Conservation (phyloP, 2,888 invertebrate genomes). For the Zeuzera pyrina region DNA sequence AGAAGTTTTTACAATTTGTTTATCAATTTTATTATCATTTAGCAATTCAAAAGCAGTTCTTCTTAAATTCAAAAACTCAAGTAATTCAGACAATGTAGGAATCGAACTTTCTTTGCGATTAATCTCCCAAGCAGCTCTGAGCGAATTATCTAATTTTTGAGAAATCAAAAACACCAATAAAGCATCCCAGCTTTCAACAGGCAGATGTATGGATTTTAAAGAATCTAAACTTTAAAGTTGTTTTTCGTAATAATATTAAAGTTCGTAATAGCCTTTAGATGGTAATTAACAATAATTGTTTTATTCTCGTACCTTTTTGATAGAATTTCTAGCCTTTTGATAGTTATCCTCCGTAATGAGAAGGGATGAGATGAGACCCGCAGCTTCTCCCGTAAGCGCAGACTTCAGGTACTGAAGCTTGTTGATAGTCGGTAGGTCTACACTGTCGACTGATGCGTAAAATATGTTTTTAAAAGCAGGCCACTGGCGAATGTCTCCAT, state of each 20-base stretch:
- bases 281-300: not conserved
- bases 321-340: not conserved
- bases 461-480: slow-evolving; percentile 1
- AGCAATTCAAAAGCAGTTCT: slow-evolving; percentile 1
- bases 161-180: slow-evolving; percentile 1
- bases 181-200: not conserved
- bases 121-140: not conserved
- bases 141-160: not conserved
- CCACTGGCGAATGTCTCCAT: not conserved
- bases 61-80: not conserved
- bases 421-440: not conserved
- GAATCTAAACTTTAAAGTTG: slow-evolving; percentile 1
- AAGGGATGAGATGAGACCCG: not conserved
- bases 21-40: not conserved
- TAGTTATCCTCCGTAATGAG: not conserved
- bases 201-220: not conserved
- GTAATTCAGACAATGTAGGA: not conserved
- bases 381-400: not conserved
- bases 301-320: not conserved
- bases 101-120: not conserved
- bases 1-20: not conserved
- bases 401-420: not conserved
- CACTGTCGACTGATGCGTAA: not conserved
- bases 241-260: not conserved
- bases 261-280: not conserved